These are phyloP conservation scores for Aphrocallistes beatrix DNA, from an alignment of 37 sponge, comb jelly and placozoan species.

Conservation along the genomic window DNA sequence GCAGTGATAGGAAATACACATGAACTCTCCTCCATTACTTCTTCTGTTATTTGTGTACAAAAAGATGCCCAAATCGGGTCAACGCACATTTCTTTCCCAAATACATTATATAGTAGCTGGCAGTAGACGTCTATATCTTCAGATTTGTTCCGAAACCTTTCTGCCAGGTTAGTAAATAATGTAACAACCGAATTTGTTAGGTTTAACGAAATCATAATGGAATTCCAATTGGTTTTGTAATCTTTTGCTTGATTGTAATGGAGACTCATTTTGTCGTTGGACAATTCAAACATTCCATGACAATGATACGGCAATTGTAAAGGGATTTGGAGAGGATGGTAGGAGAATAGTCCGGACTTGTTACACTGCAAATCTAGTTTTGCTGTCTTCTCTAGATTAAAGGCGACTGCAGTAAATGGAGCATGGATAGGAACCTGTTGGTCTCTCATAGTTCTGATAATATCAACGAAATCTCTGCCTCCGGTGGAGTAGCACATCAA, in stretches of 20 bases:
- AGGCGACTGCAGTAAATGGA: not conserved
- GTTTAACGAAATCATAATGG: not conserved
- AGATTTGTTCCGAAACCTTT: not conserved
- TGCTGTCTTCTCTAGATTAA: not conserved
- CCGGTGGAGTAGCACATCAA: not conserved
- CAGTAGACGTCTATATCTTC: not conserved
- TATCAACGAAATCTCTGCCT: not conserved
- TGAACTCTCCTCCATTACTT: not conserved
- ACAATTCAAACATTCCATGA: not conserved
- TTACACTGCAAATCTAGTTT: not conserved
- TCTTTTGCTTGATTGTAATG: not conserved
- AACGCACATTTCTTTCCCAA: not conserved
- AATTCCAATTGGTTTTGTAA: not conserved
- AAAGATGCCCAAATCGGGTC: not conserved
- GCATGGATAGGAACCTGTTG: not conserved
- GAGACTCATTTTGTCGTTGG: not conserved
- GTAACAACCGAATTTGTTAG: not conserved
- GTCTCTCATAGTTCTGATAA: not conserved
- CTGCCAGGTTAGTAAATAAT: not conserved
- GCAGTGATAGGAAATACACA: not conserved
- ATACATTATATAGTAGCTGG: not conserved
- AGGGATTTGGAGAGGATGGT: not conserved
- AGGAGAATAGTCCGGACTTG: not conserved
- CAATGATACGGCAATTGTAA: constrained; percentile 1
- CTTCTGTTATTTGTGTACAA: not conserved